phyloP scores from a whole-genome alignment of 2,888 invertebrate species.

The Apamea monoglypha region DNA sequence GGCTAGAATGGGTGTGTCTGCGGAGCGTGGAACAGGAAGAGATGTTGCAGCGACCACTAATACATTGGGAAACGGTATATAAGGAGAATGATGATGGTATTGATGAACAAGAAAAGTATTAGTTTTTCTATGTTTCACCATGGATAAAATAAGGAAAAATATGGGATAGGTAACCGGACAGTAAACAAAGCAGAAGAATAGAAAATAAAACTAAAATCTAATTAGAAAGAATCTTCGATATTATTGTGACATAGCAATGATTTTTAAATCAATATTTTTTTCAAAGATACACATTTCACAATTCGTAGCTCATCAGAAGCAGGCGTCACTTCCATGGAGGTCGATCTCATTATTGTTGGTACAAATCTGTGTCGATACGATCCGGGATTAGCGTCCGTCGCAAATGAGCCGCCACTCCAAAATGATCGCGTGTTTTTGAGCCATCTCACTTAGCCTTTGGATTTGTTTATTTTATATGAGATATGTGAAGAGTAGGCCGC shows the following conservation, averaged over 20 bases:
- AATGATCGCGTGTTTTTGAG: conserved; percentile 18
- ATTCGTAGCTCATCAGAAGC: neutral
- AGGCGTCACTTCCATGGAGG: neutral
- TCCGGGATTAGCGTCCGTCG: conserved; percentile 45
- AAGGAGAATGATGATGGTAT: neutral
- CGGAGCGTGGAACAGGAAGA: neutral
- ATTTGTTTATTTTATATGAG: conserved; percentile 20
- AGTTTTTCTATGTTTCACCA: neutral
- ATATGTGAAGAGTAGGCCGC: neutral
- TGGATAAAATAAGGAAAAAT: neutral
- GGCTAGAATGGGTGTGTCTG: neutral
- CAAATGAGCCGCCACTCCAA: conserved; percentile 39
- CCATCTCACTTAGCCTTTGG: conserved; percentile 9
- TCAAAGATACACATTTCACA: neutral
- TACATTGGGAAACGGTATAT: too few species aligned
- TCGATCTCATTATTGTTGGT: conserved; percentile 45
- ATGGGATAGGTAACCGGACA: neutral
- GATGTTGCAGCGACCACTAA: neutral
- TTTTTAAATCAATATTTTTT: neutral
- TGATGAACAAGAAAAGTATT: neutral
- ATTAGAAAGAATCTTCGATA: neutral
- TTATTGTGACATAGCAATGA: neutral
- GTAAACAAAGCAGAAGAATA: neutral
- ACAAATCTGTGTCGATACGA: conserved; percentile 36
- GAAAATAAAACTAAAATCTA: neutral